Evolutionary conservation across 1,140 invertebrate genomes (phyloP).

Genomic region (Drosophila simulans): DNA sequence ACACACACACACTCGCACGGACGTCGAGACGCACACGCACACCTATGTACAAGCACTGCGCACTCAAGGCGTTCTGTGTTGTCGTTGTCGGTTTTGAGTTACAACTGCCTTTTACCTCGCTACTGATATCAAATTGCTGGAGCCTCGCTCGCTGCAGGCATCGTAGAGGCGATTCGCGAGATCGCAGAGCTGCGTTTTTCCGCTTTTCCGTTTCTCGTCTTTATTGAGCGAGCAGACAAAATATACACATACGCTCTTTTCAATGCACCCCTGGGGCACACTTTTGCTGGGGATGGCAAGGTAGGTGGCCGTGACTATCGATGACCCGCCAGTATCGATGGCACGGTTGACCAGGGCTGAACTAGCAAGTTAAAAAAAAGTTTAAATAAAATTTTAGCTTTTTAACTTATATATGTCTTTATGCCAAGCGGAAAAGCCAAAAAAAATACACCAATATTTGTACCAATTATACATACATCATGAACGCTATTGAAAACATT

Average conservation of each 20-base stretch:
- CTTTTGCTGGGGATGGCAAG: background rate
- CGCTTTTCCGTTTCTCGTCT: constrained; percentile 31
- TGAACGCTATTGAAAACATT: no score
- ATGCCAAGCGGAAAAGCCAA: no score
- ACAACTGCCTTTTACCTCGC: constrained; percentile 64
- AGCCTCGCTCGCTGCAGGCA: constrained; percentile 28
- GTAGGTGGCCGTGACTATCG: background rate
- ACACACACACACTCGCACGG: constrained; percentile 38
- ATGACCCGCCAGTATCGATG: background rate
- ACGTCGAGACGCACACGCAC: constrained; percentile 25
- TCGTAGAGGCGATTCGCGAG: constrained; percentile 15
- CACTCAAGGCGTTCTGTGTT: constrained; percentile 47
- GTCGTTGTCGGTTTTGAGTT: constrained; percentile 61
- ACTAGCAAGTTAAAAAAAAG: background rate
- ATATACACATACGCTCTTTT: constrained; percentile 39
- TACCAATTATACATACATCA: no score
- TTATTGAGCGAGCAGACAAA: constrained; percentile 37
- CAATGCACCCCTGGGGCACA: constrained; percentile 13
- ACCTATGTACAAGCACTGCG: constrained; percentile 16
- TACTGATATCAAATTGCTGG: constrained; percentile 65
- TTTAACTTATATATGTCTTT: background rate
- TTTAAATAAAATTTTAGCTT: background rate
- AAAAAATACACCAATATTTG: no score
- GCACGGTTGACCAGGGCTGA: background rate
- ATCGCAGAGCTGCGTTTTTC: constrained; percentile 19